Base-by-base conservation (phyloP, 2,113 vertebrate species). In the Ancistrus triradiatus region DNA sequence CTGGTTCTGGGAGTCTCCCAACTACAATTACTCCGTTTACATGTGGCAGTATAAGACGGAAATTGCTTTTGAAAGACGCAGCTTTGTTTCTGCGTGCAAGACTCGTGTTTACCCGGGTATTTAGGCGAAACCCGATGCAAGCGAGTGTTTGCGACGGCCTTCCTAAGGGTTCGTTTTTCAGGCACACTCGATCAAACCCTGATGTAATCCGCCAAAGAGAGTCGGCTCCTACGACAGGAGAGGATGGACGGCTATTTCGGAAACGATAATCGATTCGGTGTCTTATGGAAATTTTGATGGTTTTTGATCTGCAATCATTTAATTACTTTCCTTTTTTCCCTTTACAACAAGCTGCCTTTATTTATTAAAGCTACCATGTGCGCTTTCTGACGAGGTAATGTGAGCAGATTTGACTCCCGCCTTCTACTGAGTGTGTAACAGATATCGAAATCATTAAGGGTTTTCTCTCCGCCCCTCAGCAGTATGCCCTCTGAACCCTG, bases 391-490 rank as follows among this genome's bases (percentile, higher is more conserved):
- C 18, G 51, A 14, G 66, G 66, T 85, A 83, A 81, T 80, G 77
- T 22, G 13, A 66, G 78, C 72, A 84, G 81, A 82, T 83, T 77
- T 69, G 53, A 37, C 14, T n/a, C n/a, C n/a, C n/a, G n/a, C 78
- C 84, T 87, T 84, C 83, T 90, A 82, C 81, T 90, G 88, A 87
- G 27, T 70, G 76, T 95, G 92, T 93, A 97, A 95, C 90, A 89
- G 92, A 96, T 95, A 92, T 87, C 92, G 95, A 97, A 98, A 97
- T 92, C 93, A 94, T 97, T 98, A 95, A n/a, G 81, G 78, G 79
- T 82, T 88, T 79, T 89, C 89, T 88, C 82, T 80, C 74, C 79
- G 85, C 90, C 89, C 91, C 58, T 57, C 84, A 89, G 82, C 81
- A 88, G 88, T 88, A 87, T 87, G 92, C 91, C 93, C 91, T 80